These are phyloP conservation scores for Enteromius radiatus DNA, from an alignment of 2,797 vertebrate genomes.

Conservation along the genomic window DNA sequence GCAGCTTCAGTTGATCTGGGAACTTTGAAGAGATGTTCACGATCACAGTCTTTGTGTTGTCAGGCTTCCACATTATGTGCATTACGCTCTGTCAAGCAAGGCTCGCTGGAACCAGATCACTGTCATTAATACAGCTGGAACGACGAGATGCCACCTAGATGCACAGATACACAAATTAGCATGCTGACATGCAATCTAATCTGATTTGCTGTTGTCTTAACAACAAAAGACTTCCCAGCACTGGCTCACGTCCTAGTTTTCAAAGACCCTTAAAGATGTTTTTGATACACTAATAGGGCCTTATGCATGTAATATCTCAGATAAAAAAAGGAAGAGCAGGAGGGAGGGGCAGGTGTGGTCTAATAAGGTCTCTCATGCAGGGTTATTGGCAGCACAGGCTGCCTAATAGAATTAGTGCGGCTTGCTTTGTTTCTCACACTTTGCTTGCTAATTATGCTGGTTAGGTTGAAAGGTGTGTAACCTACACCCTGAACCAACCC, in stretches of 20 bases:
- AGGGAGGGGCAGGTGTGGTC: conserved; percentile 37
- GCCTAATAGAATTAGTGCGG: conserved; percentile 53
- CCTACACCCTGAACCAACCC: conserved; percentile 16
- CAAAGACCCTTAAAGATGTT: conserved; percentile 6
- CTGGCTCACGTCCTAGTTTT: conserved; percentile 12
- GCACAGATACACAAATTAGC: conserved; percentile 32
- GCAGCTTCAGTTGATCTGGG: conserved; percentile 8
- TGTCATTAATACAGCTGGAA: conserved; percentile 31
- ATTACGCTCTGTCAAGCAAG: conserved; percentile 27
- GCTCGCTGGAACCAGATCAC: conserved; percentile 5
- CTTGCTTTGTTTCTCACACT: conserved; percentile 44
- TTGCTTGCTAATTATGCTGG: conserved; percentile 43
- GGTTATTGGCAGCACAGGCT: conserved; percentile 43
- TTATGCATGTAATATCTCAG: conserved; percentile 16
- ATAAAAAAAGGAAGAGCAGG: conserved; percentile 8
- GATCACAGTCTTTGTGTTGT: conserved; percentile 30
- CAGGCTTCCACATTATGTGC: neutral
- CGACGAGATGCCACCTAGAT: conserved; percentile 34
- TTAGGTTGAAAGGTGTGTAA: conserved; percentile 34
- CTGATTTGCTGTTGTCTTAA: conserved; percentile 32
- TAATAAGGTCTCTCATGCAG: conserved; percentile 48
- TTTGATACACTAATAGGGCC: conserved; percentile 20
- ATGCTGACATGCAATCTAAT: neutral
- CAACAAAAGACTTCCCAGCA: conserved; percentile 18
- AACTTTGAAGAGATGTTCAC: conserved; percentile 15